Percentiles rank a stretch among this genome's conserved stretches.
Conservation (phyloP, 2,888 invertebrate species). For the Drosophila austrosaltans region DNA sequence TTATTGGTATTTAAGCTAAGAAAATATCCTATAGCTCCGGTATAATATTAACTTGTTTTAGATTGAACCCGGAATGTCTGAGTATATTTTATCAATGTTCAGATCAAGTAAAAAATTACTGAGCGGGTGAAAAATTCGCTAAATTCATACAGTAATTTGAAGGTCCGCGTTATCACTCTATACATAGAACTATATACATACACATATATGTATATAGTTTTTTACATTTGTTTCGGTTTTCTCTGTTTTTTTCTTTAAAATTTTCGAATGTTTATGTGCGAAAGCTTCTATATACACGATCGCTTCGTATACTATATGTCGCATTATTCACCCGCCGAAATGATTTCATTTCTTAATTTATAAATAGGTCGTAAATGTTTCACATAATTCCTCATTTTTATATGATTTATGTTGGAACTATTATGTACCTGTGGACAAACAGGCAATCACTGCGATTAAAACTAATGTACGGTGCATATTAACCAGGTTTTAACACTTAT, state of each 20-base stretch:
- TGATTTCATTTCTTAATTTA: constrained; percentile 73
- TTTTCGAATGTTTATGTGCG: constrained; percentile 24
- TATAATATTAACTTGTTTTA: neutral
- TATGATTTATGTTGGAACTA: constrained; percentile 14
- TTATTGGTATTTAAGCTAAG: constrained; percentile 1
- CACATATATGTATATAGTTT: constrained; percentile 11
- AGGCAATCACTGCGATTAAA: constrained; percentile 49
- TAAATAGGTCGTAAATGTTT: constrained; percentile 55
- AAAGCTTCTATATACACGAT: constrained; percentile 20
- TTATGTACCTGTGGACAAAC: constrained; percentile 47
- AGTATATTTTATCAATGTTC: neutral
- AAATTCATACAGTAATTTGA: constrained; percentile 11
- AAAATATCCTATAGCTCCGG: neutral
- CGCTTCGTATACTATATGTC: neutral
- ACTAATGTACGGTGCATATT: constrained; percentile 50
- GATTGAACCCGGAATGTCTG: neutral
- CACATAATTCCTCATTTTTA: constrained; percentile 21
- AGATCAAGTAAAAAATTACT: neutral
- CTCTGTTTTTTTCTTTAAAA: constrained; percentile 23
- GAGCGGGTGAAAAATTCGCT: neutral
- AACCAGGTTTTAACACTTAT: constrained; percentile 36
- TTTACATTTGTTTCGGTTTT: constrained; percentile 9
- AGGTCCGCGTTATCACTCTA: constrained; percentile 11
- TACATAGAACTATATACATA: neutral
- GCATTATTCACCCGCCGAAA: constrained; percentile 47